Percentiles rank a stretch among this genome's conserved stretches.
phyloP scores from a whole-genome alignment of 23 tunicate genomes.

The Clavelina lepadiformis region DNA sequence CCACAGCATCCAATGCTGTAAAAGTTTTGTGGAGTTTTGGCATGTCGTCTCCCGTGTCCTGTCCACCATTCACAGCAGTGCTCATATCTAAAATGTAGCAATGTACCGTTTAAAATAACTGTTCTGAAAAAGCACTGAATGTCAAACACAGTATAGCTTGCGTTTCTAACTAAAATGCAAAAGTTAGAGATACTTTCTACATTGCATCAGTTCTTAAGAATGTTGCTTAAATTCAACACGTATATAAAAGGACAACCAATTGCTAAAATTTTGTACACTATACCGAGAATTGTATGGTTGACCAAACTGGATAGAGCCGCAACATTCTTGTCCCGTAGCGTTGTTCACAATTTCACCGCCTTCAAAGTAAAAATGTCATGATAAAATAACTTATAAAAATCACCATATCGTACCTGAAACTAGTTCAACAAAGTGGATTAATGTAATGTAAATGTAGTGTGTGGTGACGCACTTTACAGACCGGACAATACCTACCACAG shows the following conservation, averaged over 20 bases:
- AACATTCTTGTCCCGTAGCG: slow-evolving; percentile 43
- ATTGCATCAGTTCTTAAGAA: too few species aligned
- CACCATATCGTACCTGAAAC: too few species aligned
- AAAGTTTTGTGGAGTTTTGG: background rate
- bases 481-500: slow-evolving; percentile 58
- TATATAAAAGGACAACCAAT: too few species aligned
- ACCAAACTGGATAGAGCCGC: slow-evolving; percentile 57
- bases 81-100: slow-evolving; percentile 22
- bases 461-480: too few species aligned
- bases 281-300: slow-evolving; percentile 54
- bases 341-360: slow-evolving; percentile 54
- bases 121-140: too few species aligned
- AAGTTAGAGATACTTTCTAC: background rate
- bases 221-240: too few species aligned
- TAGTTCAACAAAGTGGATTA: too few species aligned
- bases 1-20: slow-evolving; percentile 64
- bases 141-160: too few species aligned
- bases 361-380: slow-evolving; percentile 19
- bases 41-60: slow-evolving; percentile 67
- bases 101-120: background rate
- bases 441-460: too few species aligned
- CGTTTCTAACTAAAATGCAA: too few species aligned
- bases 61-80: slow-evolving; percentile 95
- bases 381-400: background rate
- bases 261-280: background rate